Percentiles rank a stretch among this genome's conserved stretches.
Conservation (phyloP, 2,113 vertebrate genomes). For the Centropus bengalensis region DNA sequence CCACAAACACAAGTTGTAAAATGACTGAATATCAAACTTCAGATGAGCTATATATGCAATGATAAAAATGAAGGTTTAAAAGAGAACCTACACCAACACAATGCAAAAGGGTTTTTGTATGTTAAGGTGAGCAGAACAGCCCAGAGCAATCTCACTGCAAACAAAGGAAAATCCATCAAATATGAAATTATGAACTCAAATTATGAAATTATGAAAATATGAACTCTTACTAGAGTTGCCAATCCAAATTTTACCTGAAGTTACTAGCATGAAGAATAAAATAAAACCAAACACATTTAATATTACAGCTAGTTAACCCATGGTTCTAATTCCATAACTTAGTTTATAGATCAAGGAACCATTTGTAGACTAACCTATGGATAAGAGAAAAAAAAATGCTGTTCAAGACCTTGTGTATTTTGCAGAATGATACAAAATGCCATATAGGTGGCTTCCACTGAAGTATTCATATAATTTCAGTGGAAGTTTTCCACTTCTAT, state of each 20-base stretch:
- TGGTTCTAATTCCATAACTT: conserved; percentile 73
- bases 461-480: not conserved
- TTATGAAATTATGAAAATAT: too few relatives aligned
- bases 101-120: not conserved
- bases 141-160: not conserved
- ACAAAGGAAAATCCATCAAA: not conserved
- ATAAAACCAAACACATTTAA: conserved; percentile 83
- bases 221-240: too few relatives aligned
- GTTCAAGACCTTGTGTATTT: not conserved
- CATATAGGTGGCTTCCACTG: not conserved
- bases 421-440: not conserved
- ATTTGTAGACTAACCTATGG: conserved; percentile 81
- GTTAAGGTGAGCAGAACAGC: not conserved
- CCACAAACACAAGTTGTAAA: not conserved
- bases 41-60: not conserved
- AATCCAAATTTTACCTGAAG: not conserved
- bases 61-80: not conserved
- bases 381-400: not conserved
- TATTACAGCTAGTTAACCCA: conserved; percentile 79
- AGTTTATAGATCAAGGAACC: conserved; percentile 83
- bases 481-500: not conserved
- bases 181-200: too few relatives aligned
- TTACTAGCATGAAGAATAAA: conserved; percentile 76
- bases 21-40: not conserved
- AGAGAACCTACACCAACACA: not conserved